These are phyloP conservation scores for Sebastes itinus DNA, from an alignment of 2,797 vertebrate species.

Conservation along the genomic window DNA sequence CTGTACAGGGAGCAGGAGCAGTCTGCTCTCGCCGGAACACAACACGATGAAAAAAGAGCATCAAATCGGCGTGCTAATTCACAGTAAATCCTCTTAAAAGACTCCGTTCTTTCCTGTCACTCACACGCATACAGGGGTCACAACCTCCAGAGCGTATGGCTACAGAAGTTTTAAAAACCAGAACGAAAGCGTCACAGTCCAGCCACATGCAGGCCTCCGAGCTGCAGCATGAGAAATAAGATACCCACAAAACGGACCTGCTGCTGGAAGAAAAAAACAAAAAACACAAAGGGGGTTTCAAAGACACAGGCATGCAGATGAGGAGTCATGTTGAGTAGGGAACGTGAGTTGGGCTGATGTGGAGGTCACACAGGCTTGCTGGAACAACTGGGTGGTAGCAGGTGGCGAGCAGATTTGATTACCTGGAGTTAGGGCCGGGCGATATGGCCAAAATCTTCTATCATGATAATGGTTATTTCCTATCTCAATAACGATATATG, in stretches of 20 bases:
- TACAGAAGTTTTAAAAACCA: conserved; percentile 69
- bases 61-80: conserved; percentile 78
- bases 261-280: conserved; percentile 1
- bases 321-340: conserved; percentile 49
- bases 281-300: conserved; percentile 38
- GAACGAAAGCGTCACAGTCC: conserved; percentile 68
- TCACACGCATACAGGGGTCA: conserved; percentile 67
- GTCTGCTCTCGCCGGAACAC: conserved; percentile 42
- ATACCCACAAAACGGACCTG: conserved; percentile 60
- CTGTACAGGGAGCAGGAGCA: conserved; percentile 46
- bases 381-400: conserved; percentile 54
- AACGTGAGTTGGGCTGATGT: conserved; percentile 50
- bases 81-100: conserved; percentile 81
- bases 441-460: too few relatives aligned
- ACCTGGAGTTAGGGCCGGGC: conserved; percentile 11
- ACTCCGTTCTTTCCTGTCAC: conserved; percentile 71
- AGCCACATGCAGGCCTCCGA: conserved; percentile 33
- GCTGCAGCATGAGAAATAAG: conserved; percentile 58
- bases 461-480: too few relatives aligned
- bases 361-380: conserved; percentile 56
- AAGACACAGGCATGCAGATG: conserved; percentile 61
- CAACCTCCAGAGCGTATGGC: conserved; percentile 57
- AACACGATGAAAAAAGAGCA: conserved; percentile 63
- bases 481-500: accelerated
- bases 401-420: conserved; percentile 68